Evolutionary conservation across 2,113 vertebrate genomes (phyloP).

Genomic region (Cinclus mexicanus): DNA sequence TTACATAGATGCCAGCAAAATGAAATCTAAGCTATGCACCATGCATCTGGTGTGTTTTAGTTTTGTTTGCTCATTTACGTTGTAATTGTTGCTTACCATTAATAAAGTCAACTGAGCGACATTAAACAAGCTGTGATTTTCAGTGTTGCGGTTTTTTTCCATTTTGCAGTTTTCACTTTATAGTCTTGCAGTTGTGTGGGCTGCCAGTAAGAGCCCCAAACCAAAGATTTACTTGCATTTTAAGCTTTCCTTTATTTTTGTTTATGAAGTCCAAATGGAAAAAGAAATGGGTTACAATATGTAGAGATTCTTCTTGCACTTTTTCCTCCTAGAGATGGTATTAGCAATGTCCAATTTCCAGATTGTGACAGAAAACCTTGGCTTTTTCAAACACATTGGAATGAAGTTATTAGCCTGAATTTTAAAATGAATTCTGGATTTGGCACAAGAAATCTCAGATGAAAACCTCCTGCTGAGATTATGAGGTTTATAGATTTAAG

Average conservation of each 20-base stretch:
- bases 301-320: neutral
- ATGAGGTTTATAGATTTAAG: conserved; percentile 43
- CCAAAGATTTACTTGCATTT: neutral
- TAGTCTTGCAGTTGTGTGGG: neutral
- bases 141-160: neutral
- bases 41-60: neutral
- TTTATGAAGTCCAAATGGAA: neutral
- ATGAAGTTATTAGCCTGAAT: neutral
- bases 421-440: conserved; percentile 29
- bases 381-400: neutral
- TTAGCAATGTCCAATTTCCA: neutral
- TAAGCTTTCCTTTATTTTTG: neutral
- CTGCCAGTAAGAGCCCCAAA: neutral
- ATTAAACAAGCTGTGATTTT: neutral
- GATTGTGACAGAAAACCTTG: neutral
- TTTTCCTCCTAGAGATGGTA: neutral
- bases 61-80: neutral
- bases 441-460: conserved; percentile 11
- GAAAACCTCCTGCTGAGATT: conserved; percentile 22
- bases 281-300: neutral
- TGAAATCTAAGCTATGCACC: neutral
- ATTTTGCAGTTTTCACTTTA: neutral
- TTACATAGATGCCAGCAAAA: neutral
- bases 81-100: conserved; percentile 3
- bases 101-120: neutral